These are phyloP conservation scores for Pseudomugil tenellus DNA, from an alignment of 2,797 vertebrate genomes.

Conservation along the genomic window DNA sequence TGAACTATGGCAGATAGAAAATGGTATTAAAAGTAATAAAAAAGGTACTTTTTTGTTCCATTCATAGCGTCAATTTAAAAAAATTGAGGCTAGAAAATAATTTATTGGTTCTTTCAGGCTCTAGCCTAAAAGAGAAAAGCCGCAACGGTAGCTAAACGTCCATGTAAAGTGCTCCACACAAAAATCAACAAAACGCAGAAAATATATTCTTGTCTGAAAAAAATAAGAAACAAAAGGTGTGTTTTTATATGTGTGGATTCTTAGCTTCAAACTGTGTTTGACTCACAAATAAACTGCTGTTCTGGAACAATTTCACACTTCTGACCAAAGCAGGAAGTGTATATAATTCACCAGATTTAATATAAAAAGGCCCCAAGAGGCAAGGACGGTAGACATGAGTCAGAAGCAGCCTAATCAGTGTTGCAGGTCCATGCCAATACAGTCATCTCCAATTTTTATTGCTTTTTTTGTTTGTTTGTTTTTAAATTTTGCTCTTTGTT, in stretches of 20 bases:
- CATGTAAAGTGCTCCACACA: slow-evolving; percentile 19
- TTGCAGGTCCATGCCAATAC: slow-evolving; percentile 32
- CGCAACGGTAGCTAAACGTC: slow-evolving; percentile 11
- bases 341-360: slow-evolving; percentile 25
- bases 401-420: slow-evolving; percentile 23
- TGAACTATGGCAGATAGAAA: slow-evolving; percentile 46
- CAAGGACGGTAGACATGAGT: slow-evolving; percentile 14
- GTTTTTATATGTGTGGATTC: slow-evolving; percentile 25
- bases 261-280: slow-evolving; percentile 29
- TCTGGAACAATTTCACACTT: slow-evolving; percentile 5
- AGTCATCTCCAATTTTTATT: slow-evolving; percentile 18
- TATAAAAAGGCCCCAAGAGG: slow-evolving; percentile 30
- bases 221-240: slow-evolving; percentile 27
- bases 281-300: slow-evolving; percentile 25
- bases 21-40: slow-evolving; percentile 6
- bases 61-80: slow-evolving; percentile 14
- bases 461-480: too few species aligned
- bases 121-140: slow-evolving; percentile 23
- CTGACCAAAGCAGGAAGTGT: slow-evolving; percentile 2
- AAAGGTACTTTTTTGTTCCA: slow-evolving; percentile 9
- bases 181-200: slow-evolving; percentile 19
- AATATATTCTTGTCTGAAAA: slow-evolving; percentile 19
- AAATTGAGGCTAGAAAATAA: slow-evolving; percentile 27
- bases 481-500: too few species aligned
- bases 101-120: slow-evolving; percentile 33